Percentiles rank a stretch among this genome's conserved stretches.
Conservation (phyloP, 2,888 invertebrate species). For the Dynastes maya region DNA sequence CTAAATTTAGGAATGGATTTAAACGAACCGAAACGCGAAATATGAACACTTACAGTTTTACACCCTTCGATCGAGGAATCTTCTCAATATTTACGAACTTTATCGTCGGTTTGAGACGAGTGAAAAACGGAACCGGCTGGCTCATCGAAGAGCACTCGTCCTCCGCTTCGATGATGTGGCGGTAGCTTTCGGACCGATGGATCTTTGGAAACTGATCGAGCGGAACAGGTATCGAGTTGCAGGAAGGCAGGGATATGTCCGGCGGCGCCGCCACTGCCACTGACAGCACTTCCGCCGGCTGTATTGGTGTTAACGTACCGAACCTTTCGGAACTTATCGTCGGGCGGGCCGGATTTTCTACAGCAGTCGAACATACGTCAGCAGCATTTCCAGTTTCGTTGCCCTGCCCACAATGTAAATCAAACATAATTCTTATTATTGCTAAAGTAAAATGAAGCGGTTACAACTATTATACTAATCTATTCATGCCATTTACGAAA, state of each 20-base stretch:
- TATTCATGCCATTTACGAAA: no score
- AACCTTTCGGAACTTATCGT: slow-evolving; percentile 58
- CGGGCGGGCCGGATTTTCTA: slow-evolving; percentile 59
- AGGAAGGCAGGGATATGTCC: slow-evolving; percentile 46
- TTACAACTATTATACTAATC: no score
- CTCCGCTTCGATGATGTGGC: slow-evolving; percentile 68
- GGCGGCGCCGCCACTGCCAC: neutral
- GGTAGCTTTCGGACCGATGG: slow-evolving; percentile 72
- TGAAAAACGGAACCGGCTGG: slow-evolving; percentile 63
- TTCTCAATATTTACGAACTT: slow-evolving; percentile 68
- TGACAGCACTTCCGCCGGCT: slow-evolving; percentile 47
- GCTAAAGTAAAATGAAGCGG: neutral
- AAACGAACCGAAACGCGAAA: no score
- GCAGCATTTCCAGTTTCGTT: slow-evolving; percentile 72
- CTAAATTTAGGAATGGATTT: no score
- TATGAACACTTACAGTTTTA: slow-evolving; percentile 65
- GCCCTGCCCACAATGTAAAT: slow-evolving; percentile 71
- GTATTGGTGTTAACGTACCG: slow-evolving; percentile 61
- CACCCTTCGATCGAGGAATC: slow-evolving; percentile 66
- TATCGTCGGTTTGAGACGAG: slow-evolving; percentile 67
- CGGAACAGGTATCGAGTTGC: slow-evolving; percentile 66
- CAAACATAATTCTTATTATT: slow-evolving; percentile 56
- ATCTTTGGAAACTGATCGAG: slow-evolving; percentile 73
- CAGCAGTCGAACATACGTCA: slow-evolving; percentile 73
- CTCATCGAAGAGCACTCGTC: slow-evolving; percentile 59